These are phyloP conservation scores for Parauchenoglanis ngamensis DNA, from an alignment of 2,797 vertebrate genomes.

Conservation along the genomic window DNA sequence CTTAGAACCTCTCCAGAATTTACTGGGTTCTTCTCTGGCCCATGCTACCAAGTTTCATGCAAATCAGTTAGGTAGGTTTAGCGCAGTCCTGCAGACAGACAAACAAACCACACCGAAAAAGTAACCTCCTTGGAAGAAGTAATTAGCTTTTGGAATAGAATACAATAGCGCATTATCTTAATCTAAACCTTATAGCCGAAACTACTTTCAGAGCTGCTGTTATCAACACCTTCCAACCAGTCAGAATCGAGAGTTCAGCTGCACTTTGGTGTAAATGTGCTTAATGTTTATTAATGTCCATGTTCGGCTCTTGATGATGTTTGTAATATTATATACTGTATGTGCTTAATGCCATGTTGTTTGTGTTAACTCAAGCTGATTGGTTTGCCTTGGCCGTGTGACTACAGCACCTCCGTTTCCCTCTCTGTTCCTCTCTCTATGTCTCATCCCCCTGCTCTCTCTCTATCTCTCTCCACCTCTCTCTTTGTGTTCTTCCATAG, in stretches of 20 bases:
- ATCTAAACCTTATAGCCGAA: background rate
- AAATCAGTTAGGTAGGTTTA: too few relatives aligned
- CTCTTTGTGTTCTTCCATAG: slow-evolving; percentile 64
- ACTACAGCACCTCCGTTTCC: slow-evolving; percentile 61
- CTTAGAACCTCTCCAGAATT: too few relatives aligned
- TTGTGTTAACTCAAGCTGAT: slow-evolving; percentile 2
- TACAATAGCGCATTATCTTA: background rate
- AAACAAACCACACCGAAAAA: too few relatives aligned
- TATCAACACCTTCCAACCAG: background rate
- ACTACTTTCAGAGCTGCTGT: background rate
- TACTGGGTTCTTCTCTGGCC: too few relatives aligned
- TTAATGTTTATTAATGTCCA: background rate
- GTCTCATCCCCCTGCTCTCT: slow-evolving; percentile 21
- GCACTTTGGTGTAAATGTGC: slow-evolving; percentile 3
- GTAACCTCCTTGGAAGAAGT: too few relatives aligned
- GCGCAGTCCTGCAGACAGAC: too few relatives aligned
- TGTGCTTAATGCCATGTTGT: slow-evolving; percentile 13
- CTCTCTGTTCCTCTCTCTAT: slow-evolving; percentile 34
- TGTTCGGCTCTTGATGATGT: background rate
- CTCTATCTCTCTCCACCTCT: slow-evolving; percentile 25
- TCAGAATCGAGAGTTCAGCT: background rate
- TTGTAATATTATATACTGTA: background rate
- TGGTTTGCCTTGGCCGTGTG: slow-evolving; percentile 56
- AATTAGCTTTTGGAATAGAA: background rate
- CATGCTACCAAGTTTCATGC: too few relatives aligned